phyloP scores from a whole-genome alignment of 2,113 vertebrate species.

The Herpetotheres cachinnans region DNA sequence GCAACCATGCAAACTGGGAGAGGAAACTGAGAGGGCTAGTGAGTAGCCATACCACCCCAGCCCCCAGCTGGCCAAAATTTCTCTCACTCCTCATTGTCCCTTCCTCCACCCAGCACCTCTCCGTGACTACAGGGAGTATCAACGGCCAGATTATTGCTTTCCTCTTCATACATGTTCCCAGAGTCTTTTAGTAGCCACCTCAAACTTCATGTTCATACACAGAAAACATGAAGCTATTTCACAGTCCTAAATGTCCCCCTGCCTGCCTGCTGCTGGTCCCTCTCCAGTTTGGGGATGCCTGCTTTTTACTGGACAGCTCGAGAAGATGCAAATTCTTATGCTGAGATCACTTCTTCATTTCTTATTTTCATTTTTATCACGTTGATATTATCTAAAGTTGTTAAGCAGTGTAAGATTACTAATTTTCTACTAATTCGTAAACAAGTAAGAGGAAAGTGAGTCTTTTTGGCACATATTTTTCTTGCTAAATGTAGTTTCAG shows the following conservation, averaged over 20 bases:
- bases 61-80: neutral
- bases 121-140: neutral
- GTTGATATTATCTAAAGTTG: neutral
- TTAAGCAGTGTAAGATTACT: neutral
- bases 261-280: neutral
- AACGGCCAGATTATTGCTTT: neutral
- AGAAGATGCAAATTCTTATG: neutral
- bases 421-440: neutral
- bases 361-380: neutral
- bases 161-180: neutral
- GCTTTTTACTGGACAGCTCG: neutral
- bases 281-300: neutral
- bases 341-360: neutral
- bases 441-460: neutral
- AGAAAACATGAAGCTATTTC: neutral
- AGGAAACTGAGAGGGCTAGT: neutral
- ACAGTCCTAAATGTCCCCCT: neutral
- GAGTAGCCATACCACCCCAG: neutral
- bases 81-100: neutral
- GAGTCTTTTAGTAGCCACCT: neutral
- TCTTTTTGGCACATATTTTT: neutral
- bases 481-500: neutral
- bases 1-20: neutral
- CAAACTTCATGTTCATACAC: rapidly evolving
- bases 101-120: neutral